phyloP scores from a whole-genome alignment of 1,140 invertebrate species.

The Diachasmimorpha longicaudata region DNA sequence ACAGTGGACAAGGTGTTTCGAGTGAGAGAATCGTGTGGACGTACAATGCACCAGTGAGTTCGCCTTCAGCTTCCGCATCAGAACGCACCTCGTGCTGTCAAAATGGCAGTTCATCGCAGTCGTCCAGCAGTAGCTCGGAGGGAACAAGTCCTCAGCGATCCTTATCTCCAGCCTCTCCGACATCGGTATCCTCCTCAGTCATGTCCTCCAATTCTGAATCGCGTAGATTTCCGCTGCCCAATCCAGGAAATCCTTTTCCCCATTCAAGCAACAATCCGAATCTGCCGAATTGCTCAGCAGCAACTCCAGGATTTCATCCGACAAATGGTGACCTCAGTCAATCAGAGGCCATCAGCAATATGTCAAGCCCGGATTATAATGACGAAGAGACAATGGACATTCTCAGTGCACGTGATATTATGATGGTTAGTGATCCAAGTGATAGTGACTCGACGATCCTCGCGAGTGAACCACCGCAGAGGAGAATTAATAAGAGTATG shows the following conservation, averaged over 20 bases:
- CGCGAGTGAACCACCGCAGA: constrained; percentile 76
- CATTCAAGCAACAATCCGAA: background rate
- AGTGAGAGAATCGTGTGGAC: constrained; percentile 84
- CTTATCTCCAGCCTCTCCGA: constrained; percentile 79
- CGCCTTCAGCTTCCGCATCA: constrained; percentile 49
- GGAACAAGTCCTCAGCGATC: constrained; percentile 70
- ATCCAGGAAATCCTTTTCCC: constrained; percentile 45
- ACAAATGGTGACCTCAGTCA: constrained; percentile 72
- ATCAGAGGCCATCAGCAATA: constrained; percentile 84
- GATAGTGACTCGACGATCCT: constrained; percentile 82
- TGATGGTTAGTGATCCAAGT: constrained; percentile 86
- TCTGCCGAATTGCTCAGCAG: constrained; percentile 26
- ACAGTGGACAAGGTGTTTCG: constrained; percentile 65
- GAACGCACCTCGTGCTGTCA: constrained; percentile 60
- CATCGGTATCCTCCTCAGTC: constrained; percentile 83
- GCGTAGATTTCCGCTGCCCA: constrained; percentile 54
- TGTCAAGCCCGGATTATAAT: constrained; percentile 86
- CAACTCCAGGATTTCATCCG: constrained; percentile 47
- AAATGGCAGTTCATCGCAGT: constrained; percentile 62
- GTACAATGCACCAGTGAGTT: constrained; percentile 81
- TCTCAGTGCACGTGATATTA: constrained; percentile 72
- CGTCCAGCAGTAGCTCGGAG: constrained; percentile 71
- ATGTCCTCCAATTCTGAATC: constrained; percentile 76
- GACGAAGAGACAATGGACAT: constrained; percentile 74
- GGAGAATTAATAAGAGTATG: constrained; percentile 66